phyloP scores from a whole-genome alignment of 35 echinoderm and acorn worm genomes.

The Nesometra sesokonis region DNA sequence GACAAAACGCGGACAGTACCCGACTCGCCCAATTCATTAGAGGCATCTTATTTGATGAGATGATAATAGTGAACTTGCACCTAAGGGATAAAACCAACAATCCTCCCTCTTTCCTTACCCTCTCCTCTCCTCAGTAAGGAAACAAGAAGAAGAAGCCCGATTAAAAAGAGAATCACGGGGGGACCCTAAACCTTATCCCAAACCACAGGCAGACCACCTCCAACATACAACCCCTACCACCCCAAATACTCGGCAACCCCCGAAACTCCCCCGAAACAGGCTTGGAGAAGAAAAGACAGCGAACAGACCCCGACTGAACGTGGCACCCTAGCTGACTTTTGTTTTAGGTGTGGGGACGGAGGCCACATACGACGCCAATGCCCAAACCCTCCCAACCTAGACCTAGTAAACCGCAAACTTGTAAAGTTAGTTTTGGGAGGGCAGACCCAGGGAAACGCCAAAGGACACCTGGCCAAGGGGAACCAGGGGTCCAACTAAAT shows the following conservation, averaged over 20 bases:
- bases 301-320: not conserved
- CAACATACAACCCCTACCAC: too few species aligned
- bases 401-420: conserved; percentile 21
- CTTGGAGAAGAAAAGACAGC: not conserved
- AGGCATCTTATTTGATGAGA: conserved; percentile 31
- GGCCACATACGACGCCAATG: conserved; percentile 31
- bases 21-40: conserved; percentile 33
- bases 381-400: not conserved
- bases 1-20: not conserved
- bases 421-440: conserved; percentile 21
- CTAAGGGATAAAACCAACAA: conserved; percentile 8
- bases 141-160: conserved; percentile 40
- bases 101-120: conserved; percentile 3
- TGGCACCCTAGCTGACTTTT: conserved; percentile 13
- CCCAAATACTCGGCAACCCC: too few species aligned
- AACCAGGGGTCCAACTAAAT: conserved; percentile 23
- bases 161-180: not conserved
- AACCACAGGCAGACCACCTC: not conserved
- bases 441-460: conserved; percentile 24
- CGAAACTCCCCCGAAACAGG: too few species aligned
- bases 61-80: conserved; percentile 31
- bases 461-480: conserved; percentile 24
- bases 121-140: conserved; percentile 24
- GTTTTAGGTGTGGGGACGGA: conserved; percentile 36
- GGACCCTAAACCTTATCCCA: not conserved